A percentile compares a stretch with the other conserved stretches of the same genome.
Evolutionary conservation across 2,888 invertebrate genomes (phyloP).

Genomic region (Carpatolechia fugitivella): DNA sequence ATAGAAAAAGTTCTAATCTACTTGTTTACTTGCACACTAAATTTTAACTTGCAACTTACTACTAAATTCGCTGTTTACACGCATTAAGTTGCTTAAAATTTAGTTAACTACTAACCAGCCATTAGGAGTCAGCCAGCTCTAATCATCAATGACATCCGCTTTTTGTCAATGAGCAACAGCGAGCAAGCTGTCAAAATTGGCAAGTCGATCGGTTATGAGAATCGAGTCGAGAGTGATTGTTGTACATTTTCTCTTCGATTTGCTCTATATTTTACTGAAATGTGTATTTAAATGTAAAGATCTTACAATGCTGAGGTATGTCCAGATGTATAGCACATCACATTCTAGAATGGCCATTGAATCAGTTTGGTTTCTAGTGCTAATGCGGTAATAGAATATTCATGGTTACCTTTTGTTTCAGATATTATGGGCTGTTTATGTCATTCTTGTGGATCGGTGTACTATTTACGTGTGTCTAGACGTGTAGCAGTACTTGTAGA

Average conservation of each 20-base stretch:
- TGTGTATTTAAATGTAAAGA: conserved; percentile 38
- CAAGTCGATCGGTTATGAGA: conserved; percentile 30
- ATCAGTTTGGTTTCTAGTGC: conserved; percentile 26
- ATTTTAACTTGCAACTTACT: no score
- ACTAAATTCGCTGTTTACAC: no score
- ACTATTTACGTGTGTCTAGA: conserved; percentile 59
- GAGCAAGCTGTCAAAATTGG: conserved; percentile 16
- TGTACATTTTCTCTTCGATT: conserved; percentile 24
- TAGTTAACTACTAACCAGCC: no score
- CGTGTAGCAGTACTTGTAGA: conserved; percentile 55
- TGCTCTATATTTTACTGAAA: conserved; percentile 42
- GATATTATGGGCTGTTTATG: conserved; percentile 66
- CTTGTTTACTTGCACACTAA: no score
- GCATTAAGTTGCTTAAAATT: no score
- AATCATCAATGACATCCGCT: no score
- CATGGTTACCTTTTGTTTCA: conserved; percentile 67
- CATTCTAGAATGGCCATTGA: conserved; percentile 18
- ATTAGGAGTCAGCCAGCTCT: no score
- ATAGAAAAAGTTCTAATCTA: no score
- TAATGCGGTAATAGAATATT: conserved; percentile 44
- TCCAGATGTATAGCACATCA: neutral
- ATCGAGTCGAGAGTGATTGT: neutral
- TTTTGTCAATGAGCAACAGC: no score
- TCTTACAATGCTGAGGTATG: conserved; percentile 45
- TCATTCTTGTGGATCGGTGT: conserved; percentile 61